Evolutionary conservation across 2,888 invertebrate species (phyloP).

Genomic region (Eucera pruinosa): DNA sequence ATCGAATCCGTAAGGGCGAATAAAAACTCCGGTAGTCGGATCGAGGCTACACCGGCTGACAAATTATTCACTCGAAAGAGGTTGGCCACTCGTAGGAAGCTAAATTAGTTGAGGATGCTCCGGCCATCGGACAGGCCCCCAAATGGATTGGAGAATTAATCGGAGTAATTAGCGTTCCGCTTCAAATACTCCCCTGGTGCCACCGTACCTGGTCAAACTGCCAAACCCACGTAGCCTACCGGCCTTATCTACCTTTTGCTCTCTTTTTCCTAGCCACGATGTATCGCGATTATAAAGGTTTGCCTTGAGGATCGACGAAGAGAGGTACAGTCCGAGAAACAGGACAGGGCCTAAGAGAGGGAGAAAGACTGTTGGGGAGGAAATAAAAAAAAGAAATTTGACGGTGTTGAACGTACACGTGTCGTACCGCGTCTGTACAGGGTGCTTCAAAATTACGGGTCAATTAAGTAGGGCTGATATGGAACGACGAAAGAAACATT

Average conservation of each 20-base stretch:
- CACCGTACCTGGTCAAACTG: slow-evolving; percentile 42
- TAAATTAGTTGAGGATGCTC: slow-evolving; percentile 55
- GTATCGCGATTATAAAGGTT: slow-evolving; percentile 52
- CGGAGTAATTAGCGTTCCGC: slow-evolving; percentile 61
- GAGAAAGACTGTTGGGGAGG: background rate
- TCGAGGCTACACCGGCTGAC: slow-evolving; percentile 41
- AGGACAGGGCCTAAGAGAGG: slow-evolving; percentile 3
- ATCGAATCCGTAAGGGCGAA: slow-evolving; percentile 34
- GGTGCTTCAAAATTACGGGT: background rate
- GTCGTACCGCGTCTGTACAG: too few relatives aligned
- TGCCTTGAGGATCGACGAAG: slow-evolving; percentile 4
- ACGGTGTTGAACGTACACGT: background rate
- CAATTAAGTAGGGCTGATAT: background rate
- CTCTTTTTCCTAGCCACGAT: slow-evolving; percentile 49
- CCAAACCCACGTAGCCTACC: slow-evolving; percentile 33
- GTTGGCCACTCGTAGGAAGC: slow-evolving; percentile 45
- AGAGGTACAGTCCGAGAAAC: slow-evolving; percentile 21
- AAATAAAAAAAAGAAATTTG: background rate
- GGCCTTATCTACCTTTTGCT: slow-evolving; percentile 6
- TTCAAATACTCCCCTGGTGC: slow-evolving; percentile 48
- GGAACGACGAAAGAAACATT: background rate
- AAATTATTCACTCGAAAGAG: slow-evolving; percentile 60
- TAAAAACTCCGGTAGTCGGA: slow-evolving; percentile 56
- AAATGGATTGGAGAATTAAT: slow-evolving; percentile 62
- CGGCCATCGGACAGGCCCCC: slow-evolving; percentile 43